These are phyloP conservation scores for Tipula unca DNA, from an alignment of 2,888 invertebrate species.

Conservation along the genomic window DNA sequence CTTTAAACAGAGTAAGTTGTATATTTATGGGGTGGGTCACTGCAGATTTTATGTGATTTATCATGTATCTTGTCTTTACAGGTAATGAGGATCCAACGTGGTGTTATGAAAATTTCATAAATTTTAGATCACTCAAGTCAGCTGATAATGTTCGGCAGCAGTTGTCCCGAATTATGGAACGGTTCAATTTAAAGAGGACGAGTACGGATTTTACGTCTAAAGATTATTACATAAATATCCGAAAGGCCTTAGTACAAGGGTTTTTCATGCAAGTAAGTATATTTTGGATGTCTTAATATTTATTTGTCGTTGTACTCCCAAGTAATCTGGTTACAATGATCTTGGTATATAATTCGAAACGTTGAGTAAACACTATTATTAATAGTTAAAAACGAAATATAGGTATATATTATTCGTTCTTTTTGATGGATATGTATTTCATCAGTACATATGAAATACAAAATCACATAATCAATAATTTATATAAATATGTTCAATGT, in stretches of 20 bases:
- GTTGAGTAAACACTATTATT: too few relatives aligned
- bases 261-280: conserved; percentile 94
- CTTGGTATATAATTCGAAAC: too few relatives aligned
- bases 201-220: conserved; percentile 98
- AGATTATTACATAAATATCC: conserved; percentile 97
- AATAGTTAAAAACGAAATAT: too few relatives aligned
- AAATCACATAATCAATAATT: too few relatives aligned
- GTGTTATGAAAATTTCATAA: conserved; percentile 99
- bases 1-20: conserved; percentile 93
- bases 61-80: conserved; percentile 40
- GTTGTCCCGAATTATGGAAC: conserved; percentile 96
- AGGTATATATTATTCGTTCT: too few relatives aligned
- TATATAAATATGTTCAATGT: too few relatives aligned
- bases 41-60: background rate
- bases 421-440: too few relatives aligned
- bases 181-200: conserved; percentile 84
- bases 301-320: too few relatives aligned
- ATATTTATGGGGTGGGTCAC: too few relatives aligned
- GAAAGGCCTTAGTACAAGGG: conserved; percentile 96
- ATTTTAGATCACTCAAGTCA: conserved; percentile 95
- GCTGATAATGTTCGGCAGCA: conserved; percentile 98
- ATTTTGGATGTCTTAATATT: too few relatives aligned
- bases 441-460: too few relatives aligned
- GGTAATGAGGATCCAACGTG: conserved; percentile 98
- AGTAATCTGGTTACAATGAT: too few relatives aligned